Evolutionary conservation across 2,888 invertebrate species (phyloP).

Genomic region (Baccha elongata): DNA sequence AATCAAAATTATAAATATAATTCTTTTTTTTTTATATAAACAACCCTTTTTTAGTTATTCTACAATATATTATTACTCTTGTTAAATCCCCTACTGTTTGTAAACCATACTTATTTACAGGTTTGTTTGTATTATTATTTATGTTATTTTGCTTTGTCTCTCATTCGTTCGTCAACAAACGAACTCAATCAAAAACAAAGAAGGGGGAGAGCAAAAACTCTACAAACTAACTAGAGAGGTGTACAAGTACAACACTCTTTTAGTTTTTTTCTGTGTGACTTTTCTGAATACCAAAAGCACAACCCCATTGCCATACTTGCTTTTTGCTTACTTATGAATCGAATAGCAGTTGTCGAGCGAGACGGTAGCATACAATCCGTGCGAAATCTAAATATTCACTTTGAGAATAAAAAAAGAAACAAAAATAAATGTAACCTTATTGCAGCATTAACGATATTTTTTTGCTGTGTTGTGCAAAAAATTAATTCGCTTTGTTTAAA

Average conservation of each 20-base stretch:
- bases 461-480: constrained; percentile 20
- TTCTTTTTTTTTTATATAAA: too few species aligned
- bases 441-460: constrained; percentile 1
- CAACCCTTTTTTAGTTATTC: not conserved
- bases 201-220: constrained; percentile 31
- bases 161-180: constrained; percentile 56
- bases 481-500: constrained; percentile 3
- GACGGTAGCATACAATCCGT: constrained; percentile 28
- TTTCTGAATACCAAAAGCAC: constrained; percentile 27
- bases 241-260: constrained; percentile 41
- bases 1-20: not conserved
- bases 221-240: constrained; percentile 18
- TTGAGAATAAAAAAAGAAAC: constrained; percentile 6
- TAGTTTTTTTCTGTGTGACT: constrained; percentile 23
- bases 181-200: constrained; percentile 14
- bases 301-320: constrained; percentile 55
- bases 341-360: constrained; percentile 52
- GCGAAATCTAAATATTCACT: constrained; percentile 37
- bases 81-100: constrained; percentile 7
- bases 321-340: constrained; percentile 41
- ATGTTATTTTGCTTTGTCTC: constrained; percentile 42
- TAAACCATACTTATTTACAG: not conserved
- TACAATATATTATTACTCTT: not conserved
- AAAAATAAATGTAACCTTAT: constrained; percentile 9
- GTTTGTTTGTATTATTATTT: constrained; percentile 27